Conservation (phyloP, 1,140 invertebrate species). For the Triops longicaudatus region DNA sequence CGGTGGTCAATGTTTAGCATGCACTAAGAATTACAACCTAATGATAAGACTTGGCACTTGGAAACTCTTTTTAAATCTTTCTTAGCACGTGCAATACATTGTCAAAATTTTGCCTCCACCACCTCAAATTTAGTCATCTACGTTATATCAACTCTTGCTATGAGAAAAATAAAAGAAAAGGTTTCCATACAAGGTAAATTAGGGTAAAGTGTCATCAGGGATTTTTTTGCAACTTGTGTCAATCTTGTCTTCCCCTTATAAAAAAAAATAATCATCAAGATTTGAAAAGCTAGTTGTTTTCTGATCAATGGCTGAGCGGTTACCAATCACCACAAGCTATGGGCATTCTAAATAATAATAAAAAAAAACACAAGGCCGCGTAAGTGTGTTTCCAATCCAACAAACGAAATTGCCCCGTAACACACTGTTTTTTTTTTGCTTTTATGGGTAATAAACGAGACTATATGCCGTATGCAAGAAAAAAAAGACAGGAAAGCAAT, state of each 20-base stretch:
- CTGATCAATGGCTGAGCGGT: neutral
- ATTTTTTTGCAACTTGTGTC: neutral
- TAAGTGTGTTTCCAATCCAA: constrained; percentile 11
- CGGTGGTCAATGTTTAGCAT: neutral
- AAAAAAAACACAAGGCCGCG: neutral
- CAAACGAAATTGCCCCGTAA: neutral
- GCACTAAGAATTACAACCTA: neutral
- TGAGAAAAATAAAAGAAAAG: too few species aligned
- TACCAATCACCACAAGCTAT: constrained; percentile 7
- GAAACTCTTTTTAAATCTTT: too few species aligned
- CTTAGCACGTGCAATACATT: neutral
- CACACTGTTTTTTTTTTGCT: neutral
- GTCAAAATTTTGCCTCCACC: neutral
- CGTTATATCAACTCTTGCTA: too few species aligned
- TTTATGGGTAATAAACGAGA: constrained; percentile 4
- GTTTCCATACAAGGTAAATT: too few species aligned
- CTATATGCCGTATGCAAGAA: constrained; percentile 3
- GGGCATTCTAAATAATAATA: neutral
- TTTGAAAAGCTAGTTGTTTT: neutral
- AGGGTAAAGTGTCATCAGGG: too few species aligned
- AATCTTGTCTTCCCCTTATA: neutral
- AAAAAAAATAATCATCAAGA: neutral
- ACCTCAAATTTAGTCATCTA: too few species aligned
- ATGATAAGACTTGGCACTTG: neutral
- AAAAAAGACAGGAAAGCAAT: neutral